Evolutionary conservation across 2,113 vertebrate species (phyloP).

Genomic region (Orthonyx spaldingii): DNA sequence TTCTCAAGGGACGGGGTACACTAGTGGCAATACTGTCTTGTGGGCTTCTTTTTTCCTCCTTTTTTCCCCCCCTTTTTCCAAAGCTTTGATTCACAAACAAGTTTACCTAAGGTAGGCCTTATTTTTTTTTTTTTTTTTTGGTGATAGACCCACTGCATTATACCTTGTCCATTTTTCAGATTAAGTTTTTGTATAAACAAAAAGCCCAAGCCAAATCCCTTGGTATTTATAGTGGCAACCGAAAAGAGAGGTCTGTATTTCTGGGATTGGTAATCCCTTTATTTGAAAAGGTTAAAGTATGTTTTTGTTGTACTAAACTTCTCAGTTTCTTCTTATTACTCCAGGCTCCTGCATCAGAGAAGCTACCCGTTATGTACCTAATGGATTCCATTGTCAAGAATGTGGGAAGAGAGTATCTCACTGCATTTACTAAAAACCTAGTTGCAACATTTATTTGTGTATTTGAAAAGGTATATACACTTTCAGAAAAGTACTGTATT

Average conservation of each 20-base stretch:
- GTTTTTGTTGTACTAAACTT: slow-evolving; percentile 91
- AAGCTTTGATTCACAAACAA: not conserved
- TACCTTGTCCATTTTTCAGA: slow-evolving; percentile 23
- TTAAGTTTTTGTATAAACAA: slow-evolving; percentile 36
- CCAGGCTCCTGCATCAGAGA: slow-evolving; percentile 93
- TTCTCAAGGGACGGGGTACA: not conserved
- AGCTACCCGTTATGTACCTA: slow-evolving; percentile 99
- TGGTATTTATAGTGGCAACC: slow-evolving; percentile 60
- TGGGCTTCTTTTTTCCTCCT: slow-evolving; percentile 12
- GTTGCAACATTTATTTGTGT: slow-evolving; percentile 99
- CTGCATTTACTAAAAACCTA: slow-evolving; percentile 99
- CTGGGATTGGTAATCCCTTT: slow-evolving; percentile 65
- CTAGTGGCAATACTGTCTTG: slow-evolving; percentile 5
- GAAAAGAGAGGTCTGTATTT: slow-evolving; percentile 70
- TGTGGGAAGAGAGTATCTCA: slow-evolving; percentile 97
- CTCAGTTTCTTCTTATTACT: slow-evolving; percentile 97
- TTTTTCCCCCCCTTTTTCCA: not conserved
- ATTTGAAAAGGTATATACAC: slow-evolving; percentile 98
- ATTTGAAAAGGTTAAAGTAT: slow-evolving; percentile 49
- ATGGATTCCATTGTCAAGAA: slow-evolving; percentile 99
- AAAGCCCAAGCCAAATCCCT: not conserved
- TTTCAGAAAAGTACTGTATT: slow-evolving; percentile 73
- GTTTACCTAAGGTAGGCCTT: not conserved
- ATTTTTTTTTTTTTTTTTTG: not conserved
- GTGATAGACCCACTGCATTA: slow-evolving; percentile 29